Conservation (phyloP, 2,797 vertebrate genomes). For the Microtus obscurus region DNA sequence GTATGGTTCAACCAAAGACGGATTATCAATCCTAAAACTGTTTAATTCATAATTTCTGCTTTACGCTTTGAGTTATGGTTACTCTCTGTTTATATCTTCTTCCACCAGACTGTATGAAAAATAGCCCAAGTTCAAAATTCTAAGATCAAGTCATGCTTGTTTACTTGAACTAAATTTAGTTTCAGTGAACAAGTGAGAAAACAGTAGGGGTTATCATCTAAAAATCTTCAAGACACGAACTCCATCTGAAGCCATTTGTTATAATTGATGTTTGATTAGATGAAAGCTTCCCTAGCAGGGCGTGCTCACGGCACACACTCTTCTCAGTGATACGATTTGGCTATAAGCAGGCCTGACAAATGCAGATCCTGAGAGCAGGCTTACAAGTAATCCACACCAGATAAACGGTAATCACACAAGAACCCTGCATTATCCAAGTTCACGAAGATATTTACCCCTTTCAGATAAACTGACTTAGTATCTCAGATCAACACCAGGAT, state of each 20-base stretch:
- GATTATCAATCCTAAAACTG: neutral
- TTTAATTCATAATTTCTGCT: conserved; percentile 45
- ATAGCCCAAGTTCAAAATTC: neutral
- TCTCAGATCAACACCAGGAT: conserved; percentile 55
- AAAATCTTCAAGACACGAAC: neutral
- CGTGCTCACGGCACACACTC: neutral
- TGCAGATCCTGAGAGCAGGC: neutral
- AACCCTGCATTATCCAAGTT: conserved; percentile 6
- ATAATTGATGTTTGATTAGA: conserved; percentile 43
- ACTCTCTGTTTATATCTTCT: neutral
- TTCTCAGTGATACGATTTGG: neutral
- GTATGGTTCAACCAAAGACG: neutral
- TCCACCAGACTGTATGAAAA: conserved; percentile 6
- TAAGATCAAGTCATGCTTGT: conserved; percentile 38
- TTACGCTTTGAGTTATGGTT: neutral
- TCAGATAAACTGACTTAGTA: conserved; percentile 24
- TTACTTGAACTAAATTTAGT: conserved; percentile 41
- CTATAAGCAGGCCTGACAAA: neutral
- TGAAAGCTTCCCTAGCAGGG: conserved; percentile 9
- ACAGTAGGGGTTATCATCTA: conserved; percentile 29
- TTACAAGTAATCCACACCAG: conserved; percentile 45
- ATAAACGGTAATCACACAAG: neutral
- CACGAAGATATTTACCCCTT: neutral
- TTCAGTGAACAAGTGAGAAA: conserved; percentile 41
- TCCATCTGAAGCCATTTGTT: conserved; percentile 12